A percentile compares a stretch with the other conserved stretches of the same genome.
These are phyloP conservation scores for Poecile atricapillus DNA, from an alignment of 2,113 vertebrate species.

Conservation along the genomic window DNA sequence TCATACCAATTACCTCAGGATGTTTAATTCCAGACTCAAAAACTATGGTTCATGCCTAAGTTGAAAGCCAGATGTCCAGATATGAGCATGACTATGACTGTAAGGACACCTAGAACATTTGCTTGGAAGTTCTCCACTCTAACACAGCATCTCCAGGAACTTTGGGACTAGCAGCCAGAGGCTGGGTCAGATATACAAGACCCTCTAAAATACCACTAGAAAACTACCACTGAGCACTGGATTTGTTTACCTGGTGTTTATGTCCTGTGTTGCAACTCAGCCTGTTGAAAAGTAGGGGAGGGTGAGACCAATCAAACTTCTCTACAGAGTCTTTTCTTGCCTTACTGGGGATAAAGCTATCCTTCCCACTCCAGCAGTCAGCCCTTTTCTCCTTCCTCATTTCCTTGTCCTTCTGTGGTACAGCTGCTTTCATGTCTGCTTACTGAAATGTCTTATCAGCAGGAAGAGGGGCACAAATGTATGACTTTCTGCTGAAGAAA, in stretches of 20 bases:
- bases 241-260: background rate
- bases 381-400: background rate
- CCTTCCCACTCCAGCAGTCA: background rate
- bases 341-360: background rate
- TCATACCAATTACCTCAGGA: background rate
- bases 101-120: background rate
- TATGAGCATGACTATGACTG: background rate
- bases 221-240: background rate
- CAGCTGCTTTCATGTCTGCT: background rate
- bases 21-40: background rate
- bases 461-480: background rate
- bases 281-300: background rate
- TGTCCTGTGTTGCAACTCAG: background rate
- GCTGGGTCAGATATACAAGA: background rate
- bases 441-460: background rate
- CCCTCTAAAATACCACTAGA: background rate
- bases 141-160: background rate
- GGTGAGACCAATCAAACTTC: background rate
- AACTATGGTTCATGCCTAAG: background rate
- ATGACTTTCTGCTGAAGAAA: background rate
- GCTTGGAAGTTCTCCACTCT: background rate
- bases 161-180: background rate
- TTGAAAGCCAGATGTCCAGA: background rate
- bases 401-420: background rate
- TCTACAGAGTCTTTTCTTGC: background rate